phyloP scores from a whole-genome alignment of 2,113 vertebrate species.

The Lucifuga dentata region DNA sequence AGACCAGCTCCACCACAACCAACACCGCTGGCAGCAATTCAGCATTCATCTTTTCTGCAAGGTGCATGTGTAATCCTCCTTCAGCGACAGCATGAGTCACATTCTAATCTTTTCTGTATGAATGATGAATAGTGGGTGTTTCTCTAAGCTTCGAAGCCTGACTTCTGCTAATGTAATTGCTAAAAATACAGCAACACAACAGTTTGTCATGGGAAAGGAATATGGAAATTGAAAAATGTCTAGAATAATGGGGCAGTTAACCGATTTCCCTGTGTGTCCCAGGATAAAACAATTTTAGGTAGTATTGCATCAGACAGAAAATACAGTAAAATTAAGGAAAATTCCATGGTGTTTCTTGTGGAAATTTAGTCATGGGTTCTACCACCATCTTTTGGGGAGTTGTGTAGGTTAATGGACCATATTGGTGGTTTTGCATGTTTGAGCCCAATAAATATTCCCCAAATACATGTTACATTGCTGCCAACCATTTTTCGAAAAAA shows the following conservation, averaged over 20 bases:
- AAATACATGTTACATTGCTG: too few relatives aligned
- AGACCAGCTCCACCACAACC: constrained; percentile 26
- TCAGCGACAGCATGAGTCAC: constrained; percentile 41
- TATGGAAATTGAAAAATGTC: not conserved
- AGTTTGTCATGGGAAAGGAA: not conserved
- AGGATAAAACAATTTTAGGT: too few relatives aligned
- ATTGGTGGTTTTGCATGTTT: too few relatives aligned
- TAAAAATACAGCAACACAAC: not conserved
- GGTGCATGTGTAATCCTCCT: constrained; percentile 63
- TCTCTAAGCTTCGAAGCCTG: constrained; percentile 35
- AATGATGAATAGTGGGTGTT: constrained; percentile 30
- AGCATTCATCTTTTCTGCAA: constrained; percentile 52
- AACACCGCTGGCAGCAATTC: constrained; percentile 44
- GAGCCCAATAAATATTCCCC: too few relatives aligned
- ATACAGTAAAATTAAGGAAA: too few relatives aligned
- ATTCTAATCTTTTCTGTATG: constrained; percentile 51
- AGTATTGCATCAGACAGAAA: too few relatives aligned
- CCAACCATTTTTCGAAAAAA: too few relatives aligned
- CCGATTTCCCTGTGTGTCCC: not conserved
- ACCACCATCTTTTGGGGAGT: too few relatives aligned
- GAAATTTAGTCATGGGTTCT: too few relatives aligned
- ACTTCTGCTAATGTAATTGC: not conserved
- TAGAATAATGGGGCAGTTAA: not conserved
- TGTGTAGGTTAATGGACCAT: too few relatives aligned
- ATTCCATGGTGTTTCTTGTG: too few relatives aligned